Evolutionary conservation across 2,113 vertebrate species (phyloP).

Genomic region (Pseudonaja textilis): DNA sequence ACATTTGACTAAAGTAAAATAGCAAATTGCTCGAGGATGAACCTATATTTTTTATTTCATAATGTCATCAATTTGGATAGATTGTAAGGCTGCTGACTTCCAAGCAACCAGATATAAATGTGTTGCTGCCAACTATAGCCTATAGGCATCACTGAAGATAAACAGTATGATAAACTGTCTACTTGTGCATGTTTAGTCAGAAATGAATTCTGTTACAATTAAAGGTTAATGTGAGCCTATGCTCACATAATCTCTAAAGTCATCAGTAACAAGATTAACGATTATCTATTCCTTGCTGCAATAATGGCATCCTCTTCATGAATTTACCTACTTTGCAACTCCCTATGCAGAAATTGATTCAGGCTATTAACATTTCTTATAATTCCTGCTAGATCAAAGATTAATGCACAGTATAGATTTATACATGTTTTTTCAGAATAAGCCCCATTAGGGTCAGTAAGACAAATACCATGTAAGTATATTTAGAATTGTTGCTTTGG

Average conservation of each 20-base stretch:
- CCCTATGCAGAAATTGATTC: not conserved
- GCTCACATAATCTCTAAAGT: not conserved
- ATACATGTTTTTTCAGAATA: not conserved
- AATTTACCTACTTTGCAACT: not conserved
- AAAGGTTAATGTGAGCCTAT: too few species aligned
- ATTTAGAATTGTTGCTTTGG: not conserved
- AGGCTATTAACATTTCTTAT: not conserved
- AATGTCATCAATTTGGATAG: not conserved
- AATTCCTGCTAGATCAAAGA: not conserved
- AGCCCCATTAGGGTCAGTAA: not conserved
- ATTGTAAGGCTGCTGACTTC: not conserved
- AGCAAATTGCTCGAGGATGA: not conserved
- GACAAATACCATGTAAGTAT: not conserved
- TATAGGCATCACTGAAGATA: not conserved
- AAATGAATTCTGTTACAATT: not conserved
- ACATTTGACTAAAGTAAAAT: not conserved
- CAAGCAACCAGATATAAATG: not conserved
- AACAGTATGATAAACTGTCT: not conserved
- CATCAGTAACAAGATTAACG: not conserved
- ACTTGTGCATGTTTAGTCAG: not conserved
- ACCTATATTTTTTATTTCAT: not conserved
- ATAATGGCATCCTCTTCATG: not conserved
- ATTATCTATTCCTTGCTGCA: not conserved
- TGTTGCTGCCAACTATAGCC: not conserved
- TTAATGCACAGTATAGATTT: not conserved